Base-by-base conservation (phyloP, 2,113 vertebrate genomes). In the Phylloscopus trochiloides region DNA sequence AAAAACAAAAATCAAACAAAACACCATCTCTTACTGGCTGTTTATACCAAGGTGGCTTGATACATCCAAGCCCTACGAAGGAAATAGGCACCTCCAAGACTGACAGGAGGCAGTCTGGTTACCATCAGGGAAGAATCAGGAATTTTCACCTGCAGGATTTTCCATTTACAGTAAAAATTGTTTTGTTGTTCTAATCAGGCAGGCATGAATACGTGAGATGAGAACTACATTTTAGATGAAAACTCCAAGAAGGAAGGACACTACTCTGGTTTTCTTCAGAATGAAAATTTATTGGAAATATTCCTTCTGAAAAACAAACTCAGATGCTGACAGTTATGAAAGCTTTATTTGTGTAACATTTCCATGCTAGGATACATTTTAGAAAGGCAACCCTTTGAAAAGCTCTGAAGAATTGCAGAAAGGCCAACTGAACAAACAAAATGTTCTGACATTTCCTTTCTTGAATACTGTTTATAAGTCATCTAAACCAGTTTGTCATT, bases 281-380 rank as follows among this genome's bases (percentile, higher is more conserved):
- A 14, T 43, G 73, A 85, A 85, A 91, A 85, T 67, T 31, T 65
- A 72, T 40, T 92, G 90, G 92, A 92, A 87, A 61, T 94, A 75
- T 38, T 88, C 45, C 73, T 68, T 52, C 65, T 85, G 73, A 87
- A 92, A 87, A 96, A 58, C 74, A 90, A 87, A 85, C 65, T 94
- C 81, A 93, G 90, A 97, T 92, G 90, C 50, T 94, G 88, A 92
- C 95, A 96, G 78, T 79, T 95, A 65, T 59, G 90, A 95, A 95
- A 93, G 74, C 31, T 90, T 93, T 75, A 92, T 82, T 94, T 94
- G 74, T 82, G 19, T 63, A 85, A 63, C 0, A 5, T 88, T 90
- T 79, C 75, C 70, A 92, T 79, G 66, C 54, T 85, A 94, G 48
- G 70, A 88, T 82, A 71, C 52, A 55, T 82, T 85, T 72, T 76